Evolutionary conservation across 2,888 invertebrate genomes (phyloP).

Genomic region (Lissonota sp.): DNA sequence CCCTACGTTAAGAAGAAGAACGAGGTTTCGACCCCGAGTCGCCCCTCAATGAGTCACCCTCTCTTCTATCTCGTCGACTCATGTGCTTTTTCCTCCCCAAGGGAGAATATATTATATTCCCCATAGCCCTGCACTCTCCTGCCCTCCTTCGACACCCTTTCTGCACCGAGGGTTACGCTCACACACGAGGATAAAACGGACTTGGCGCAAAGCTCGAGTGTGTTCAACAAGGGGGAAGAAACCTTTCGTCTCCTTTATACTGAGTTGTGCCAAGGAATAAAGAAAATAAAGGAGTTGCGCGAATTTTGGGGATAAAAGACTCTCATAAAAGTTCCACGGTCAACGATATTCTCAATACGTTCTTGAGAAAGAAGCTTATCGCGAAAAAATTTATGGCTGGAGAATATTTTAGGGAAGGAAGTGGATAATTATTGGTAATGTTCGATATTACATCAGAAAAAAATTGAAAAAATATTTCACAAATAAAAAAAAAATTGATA

Average conservation of each 20-base stretch:
- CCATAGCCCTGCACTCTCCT: neutral
- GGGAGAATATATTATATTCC: constrained; percentile 12
- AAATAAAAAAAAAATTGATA: no score
- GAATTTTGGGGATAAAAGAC: neutral
- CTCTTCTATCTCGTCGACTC: constrained; percentile 4
- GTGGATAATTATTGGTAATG: no score
- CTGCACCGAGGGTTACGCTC: constrained; percentile 3
- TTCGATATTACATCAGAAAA: no score
- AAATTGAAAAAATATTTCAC: no score
- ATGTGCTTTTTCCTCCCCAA: constrained; percentile 17
- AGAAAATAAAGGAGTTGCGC: neutral
- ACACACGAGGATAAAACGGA: neutral
- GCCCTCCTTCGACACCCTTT: neutral
- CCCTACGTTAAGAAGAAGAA: constrained; percentile 10
- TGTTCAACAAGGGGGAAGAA: neutral
- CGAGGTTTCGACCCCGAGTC: constrained; percentile 52
- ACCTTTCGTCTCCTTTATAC: constrained; percentile 17
- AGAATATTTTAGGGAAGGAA: constrained; percentile 24
- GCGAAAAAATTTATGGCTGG: constrained; percentile 23
- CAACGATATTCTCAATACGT: constrained; percentile 43
- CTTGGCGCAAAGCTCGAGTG: neutral
- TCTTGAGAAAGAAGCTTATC: neutral
- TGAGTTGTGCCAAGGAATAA: constrained; percentile 2
- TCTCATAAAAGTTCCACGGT: constrained; percentile 35
- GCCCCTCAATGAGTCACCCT: constrained; percentile 53